These are phyloP conservation scores for Hanleya hanleyi DNA, from an alignment of 2,888 invertebrate genomes.

Conservation along the genomic window DNA sequence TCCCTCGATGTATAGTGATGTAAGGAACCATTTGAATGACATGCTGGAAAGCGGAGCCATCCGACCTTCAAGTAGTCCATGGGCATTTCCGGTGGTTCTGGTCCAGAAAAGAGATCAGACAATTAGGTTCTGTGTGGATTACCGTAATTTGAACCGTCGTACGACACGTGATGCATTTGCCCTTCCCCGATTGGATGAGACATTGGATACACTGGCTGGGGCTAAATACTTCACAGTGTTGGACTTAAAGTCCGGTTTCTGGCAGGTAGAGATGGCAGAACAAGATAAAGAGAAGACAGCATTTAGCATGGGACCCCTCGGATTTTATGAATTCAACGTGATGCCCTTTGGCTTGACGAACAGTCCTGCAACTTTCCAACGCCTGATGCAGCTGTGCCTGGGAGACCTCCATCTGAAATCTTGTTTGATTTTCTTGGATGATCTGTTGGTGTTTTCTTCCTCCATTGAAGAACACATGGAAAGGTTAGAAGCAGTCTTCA, in stretches of 20 bases:
- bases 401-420: not conserved
- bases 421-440: conserved; percentile 22
- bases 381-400: conserved; percentile 22
- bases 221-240: conserved; percentile 26
- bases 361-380: conserved; percentile 10
- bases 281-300: conserved; percentile 35
- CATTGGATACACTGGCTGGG: conserved; percentile 32
- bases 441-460: conserved; percentile 21
- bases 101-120: not conserved
- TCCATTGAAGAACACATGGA: conserved; percentile 23
- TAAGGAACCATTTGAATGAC: not conserved
- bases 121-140: not conserved
- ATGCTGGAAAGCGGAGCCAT: not conserved
- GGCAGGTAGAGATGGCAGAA: not conserved
- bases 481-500: conserved; percentile 26
- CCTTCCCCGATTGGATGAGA: conserved; percentile 33
- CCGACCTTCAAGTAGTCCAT: not conserved
- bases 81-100: not conserved
- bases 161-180: conserved; percentile 33
- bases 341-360: not conserved
- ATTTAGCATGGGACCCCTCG: conserved; percentile 13
- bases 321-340: not conserved
- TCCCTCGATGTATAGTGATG: conserved; percentile 9
- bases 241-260: conserved; percentile 29
- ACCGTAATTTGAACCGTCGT: not conserved